phyloP scores from a whole-genome alignment of 2,888 invertebrate genomes.

The Onthophagus sagittarius region DNA sequence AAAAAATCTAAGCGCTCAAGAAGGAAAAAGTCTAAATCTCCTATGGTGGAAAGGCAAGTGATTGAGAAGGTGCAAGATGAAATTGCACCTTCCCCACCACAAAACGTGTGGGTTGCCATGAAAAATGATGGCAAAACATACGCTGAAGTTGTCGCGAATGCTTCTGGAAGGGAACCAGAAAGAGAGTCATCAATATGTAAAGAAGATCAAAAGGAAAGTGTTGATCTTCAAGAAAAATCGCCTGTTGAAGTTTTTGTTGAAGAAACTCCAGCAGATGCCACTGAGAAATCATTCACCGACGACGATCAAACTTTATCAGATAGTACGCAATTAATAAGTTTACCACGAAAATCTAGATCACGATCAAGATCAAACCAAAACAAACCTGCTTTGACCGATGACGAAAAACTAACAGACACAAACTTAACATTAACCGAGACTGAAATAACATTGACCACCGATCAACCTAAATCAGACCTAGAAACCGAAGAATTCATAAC shows the following conservation, averaged over 20 bases:
- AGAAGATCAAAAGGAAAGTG: neutral
- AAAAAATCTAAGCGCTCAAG: conserved; percentile 25
- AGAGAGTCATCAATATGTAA: conserved; percentile 18
- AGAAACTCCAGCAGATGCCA: neutral
- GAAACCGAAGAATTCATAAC: neutral
- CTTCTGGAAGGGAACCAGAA: neutral
- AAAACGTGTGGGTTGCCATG: conserved; percentile 51
- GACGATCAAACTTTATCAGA: neutral
- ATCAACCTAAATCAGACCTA: neutral
- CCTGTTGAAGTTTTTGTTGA: neutral
- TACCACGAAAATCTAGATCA: conserved; percentile 52
- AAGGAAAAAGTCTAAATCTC: conserved; percentile 32
- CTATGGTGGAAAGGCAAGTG: conserved; percentile 26
- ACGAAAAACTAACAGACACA: conserved; percentile 17
- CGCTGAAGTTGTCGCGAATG: conserved; percentile 54
- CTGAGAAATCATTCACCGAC: neutral
- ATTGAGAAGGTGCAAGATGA: conserved; percentile 19
- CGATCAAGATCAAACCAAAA: conserved; percentile 51
- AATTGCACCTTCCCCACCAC: conserved; percentile 25
- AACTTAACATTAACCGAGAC: neutral
- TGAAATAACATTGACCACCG: neutral
- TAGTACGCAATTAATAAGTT: conserved; percentile 16
- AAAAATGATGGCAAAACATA: conserved; percentile 63
- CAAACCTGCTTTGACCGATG: conserved; percentile 21
- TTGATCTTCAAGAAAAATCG: neutral